Base-by-base conservation (phyloP, 2,113 vertebrate genomes). In the Irena cyanogastra region DNA sequence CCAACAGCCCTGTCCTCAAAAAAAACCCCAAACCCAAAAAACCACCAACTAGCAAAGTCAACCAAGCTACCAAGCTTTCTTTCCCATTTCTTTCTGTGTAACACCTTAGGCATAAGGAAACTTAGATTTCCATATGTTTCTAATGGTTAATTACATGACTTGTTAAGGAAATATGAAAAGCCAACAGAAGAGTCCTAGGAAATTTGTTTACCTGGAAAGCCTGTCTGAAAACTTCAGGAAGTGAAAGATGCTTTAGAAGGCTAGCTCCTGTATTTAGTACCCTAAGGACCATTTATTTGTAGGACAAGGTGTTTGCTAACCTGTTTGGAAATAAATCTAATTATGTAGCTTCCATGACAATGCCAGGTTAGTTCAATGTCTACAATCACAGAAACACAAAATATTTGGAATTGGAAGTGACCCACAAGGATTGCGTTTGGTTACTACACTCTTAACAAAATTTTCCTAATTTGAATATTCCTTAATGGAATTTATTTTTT, bases 1-100 rank as follows among this genome's bases (percentile, higher is more conserved):
- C 15, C 44, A 71, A 37, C 5, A 41, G 6, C 1, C 5, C 2
- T 4, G 3, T 1, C 26, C 13, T 20, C 12, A n/a, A 77, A 79
- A 66, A 53, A 37, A 15, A 7, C 5, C 23, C 31, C 33, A 45
- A 68, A 17, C 7, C 3, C 4, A 16, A 28, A 49, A 71, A 63
- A 13, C 6, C 0, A 10, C 4, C 5, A 7, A 44, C 27, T 27
- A 61, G 26, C 22, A 66, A 85, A 86, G 28, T 8, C 31, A 91
- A 45, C 22, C 42, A 49, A 72, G 8, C 22, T 44, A 49, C n/a
- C 53, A 56, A 81, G 9, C 13, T 66, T 84, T 56, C 39, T 65
- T 63, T 80, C 30, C 30, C 3, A 23, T 80, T 87, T 87, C 16
- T 61, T 92, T 61, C n/a, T 31, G 9, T 49, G 24, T 60, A 65